Evolutionary conservation across 2,113 vertebrate genomes (phyloP).

Genomic region (Malurus cyaneus): DNA sequence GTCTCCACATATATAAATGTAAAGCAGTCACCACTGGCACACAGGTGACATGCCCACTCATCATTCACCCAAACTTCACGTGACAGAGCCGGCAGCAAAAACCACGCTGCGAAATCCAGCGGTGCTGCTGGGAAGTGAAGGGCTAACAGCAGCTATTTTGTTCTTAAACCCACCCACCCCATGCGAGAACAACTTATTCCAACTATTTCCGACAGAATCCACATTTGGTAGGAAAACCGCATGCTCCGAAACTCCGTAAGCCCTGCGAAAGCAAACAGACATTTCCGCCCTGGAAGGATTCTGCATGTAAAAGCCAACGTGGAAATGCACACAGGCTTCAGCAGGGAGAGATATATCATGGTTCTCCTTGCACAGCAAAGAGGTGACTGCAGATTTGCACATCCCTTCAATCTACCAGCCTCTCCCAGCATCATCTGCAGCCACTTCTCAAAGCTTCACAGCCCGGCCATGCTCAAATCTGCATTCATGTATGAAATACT

Average conservation of each 20-base stretch:
- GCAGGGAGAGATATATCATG: neutral
- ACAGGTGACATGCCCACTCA: neutral
- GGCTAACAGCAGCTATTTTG: conserved; percentile 40
- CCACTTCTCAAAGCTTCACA: neutral
- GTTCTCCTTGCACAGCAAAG: neutral
- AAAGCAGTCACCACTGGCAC: conserved; percentile 14
- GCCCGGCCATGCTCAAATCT: conserved; percentile 69
- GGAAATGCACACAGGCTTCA: neutral
- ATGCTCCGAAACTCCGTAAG: neutral
- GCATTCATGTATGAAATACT: conserved; percentile 40
- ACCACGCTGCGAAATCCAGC: neutral
- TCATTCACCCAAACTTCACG: neutral
- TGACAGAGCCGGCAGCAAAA: neutral
- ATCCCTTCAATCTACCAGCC: conserved; percentile 60
- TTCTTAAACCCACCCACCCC: conserved; percentile 38
- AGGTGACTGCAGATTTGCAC: neutral
- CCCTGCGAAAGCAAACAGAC: conserved; percentile 13
- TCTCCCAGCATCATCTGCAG: conserved; percentile 49
- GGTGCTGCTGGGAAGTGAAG: neutral
- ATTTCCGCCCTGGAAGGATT: conserved; percentile 42
- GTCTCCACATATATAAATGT: conserved; percentile 1
- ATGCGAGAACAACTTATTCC: neutral
- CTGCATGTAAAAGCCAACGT: neutral
- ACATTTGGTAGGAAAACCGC: conserved; percentile 13
- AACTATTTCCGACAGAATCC: conserved; percentile 23